Percentiles rank a stretch among this genome's conserved stretches.
These are phyloP conservation scores for Fulica atra DNA, from an alignment of 2,113 vertebrate genomes.

Conservation along the genomic window DNA sequence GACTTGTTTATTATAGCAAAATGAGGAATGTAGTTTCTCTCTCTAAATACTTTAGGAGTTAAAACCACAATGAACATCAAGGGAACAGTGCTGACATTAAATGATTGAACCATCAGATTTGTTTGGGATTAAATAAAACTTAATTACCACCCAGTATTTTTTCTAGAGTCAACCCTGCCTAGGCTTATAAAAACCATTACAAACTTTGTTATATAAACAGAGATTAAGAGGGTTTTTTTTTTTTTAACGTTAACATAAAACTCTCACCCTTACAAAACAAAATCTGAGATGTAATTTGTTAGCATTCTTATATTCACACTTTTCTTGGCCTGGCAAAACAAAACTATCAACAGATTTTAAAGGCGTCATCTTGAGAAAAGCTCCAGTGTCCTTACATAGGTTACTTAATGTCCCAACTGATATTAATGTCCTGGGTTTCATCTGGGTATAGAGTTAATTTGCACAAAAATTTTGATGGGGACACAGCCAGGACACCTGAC, in stretches of 20 bases:
- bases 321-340: background rate
- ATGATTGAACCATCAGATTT: background rate
- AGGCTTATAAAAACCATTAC: background rate
- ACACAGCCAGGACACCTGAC: no score
- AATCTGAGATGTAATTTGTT: background rate
- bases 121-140: background rate
- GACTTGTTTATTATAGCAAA: background rate
- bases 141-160: slow-evolving; percentile 12
- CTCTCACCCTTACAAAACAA: background rate
- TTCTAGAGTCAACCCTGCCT: background rate
- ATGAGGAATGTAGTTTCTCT: background rate
- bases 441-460: no score
- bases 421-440: background rate
- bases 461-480: no score
- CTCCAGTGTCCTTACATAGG: background rate
- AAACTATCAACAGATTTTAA: background rate
- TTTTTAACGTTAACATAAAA: background rate
- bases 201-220: background rate
- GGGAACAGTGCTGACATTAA: background rate
- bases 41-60: background rate
- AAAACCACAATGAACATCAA: background rate
- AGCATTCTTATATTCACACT: background rate
- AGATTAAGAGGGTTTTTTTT: background rate
- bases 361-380: background rate
- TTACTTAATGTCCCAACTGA: background rate